phyloP scores from a whole-genome alignment of 2,113 vertebrate species.

The Peromyscus californicus region DNA sequence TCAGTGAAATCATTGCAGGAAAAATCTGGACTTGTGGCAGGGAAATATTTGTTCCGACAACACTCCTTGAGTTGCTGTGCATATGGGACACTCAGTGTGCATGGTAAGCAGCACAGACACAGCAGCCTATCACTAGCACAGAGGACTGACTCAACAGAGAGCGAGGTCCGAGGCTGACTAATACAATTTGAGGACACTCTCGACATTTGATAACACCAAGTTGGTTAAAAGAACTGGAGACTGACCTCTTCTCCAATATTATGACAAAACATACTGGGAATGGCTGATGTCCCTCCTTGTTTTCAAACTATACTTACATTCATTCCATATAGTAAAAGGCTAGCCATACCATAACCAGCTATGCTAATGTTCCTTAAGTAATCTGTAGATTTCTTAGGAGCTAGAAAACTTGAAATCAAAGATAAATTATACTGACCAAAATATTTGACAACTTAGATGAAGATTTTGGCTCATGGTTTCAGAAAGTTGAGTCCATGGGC shows the following conservation, averaged over 20 bases:
- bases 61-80: neutral
- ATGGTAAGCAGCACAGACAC: neutral
- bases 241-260: neutral
- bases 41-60: neutral
- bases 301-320: neutral
- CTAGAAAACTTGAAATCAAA: slow-evolving; percentile 13
- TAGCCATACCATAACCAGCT: neutral
- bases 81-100: neutral
- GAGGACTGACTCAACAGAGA: neutral
- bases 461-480: neutral
- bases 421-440: neutral
- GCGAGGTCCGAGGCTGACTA: neutral
- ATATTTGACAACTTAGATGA: neutral
- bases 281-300: neutral
- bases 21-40: neutral
- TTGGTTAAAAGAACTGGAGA: neutral
- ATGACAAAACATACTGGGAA: neutral
- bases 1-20: neutral
- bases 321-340: neutral
- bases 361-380: neutral
- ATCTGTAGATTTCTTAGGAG: neutral
- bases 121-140: neutral
- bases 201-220: neutral
- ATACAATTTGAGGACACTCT: neutral
- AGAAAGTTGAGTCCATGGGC: neutral